These are phyloP conservation scores for Illadopsis cleaveri DNA, from an alignment of 2,113 vertebrate species.

Conservation along the genomic window DNA sequence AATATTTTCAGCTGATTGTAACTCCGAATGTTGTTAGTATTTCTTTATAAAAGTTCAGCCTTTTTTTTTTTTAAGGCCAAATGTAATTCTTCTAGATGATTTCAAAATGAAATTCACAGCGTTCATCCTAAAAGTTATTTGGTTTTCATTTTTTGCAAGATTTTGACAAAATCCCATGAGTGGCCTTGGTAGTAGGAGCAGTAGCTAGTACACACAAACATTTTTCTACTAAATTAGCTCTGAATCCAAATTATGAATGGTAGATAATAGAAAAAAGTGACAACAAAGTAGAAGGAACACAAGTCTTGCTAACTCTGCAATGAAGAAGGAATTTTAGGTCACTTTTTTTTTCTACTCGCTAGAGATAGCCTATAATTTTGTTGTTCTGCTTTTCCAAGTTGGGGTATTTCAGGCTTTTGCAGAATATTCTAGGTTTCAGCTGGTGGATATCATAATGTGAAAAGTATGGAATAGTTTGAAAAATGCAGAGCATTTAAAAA, in stretches of 20 bases:
- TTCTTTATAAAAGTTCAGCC: neutral
- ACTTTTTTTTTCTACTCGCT: neutral
- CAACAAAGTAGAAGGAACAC: neutral
- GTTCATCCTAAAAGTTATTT: neutral
- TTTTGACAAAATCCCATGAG: neutral
- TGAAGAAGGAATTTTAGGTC: neutral
- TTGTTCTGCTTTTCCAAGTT: neutral
- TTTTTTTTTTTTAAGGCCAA: neutral
- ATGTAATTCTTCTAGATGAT: neutral
- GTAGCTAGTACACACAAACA: neutral
- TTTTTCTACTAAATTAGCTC: neutral
- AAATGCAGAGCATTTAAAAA: neutral
- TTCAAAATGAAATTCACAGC: neutral
- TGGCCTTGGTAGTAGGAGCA: neutral
- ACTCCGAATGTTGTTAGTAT: neutral
- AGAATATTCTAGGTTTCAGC: neutral
- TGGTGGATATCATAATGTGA: neutral
- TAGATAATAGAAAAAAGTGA: neutral
- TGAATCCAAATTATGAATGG: neutral
- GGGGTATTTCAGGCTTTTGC: neutral
- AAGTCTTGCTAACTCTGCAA: rapidly evolving
- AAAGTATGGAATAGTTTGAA: neutral
- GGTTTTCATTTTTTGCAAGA: neutral
- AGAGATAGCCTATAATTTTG: neutral
- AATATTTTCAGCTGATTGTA: conserved; percentile 19